Evolutionary conservation across 2,797 vertebrate species (phyloP), one percentile per base, ranked within the genome.

Genomic region (Avahi laniger): DNA sequence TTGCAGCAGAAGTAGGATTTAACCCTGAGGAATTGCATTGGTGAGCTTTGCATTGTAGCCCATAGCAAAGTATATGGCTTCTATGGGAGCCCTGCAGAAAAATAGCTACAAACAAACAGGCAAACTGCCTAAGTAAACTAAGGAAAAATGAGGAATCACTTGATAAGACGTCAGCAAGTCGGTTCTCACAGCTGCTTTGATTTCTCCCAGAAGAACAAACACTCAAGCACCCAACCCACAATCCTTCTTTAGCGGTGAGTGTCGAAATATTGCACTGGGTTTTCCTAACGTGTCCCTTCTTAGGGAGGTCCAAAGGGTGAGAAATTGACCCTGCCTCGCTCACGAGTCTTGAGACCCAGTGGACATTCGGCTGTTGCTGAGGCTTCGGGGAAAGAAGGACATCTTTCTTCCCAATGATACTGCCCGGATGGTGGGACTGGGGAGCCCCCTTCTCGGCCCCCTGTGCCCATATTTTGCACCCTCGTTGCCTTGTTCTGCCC

Each of bases 131-230:
- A 35, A 72, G 69, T 50, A 24, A 69, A 52, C 73, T 63, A 14
- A 65, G 61, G 88, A 35, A 79, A 92, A 73, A 41, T 5, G 79
- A 76, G 76, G 82, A 67, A 12, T 87, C 75, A 0, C 73, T 76
- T 10, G 41, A 76, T 57, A 65, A 79, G 80, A 22, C 10, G 0
- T 57, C 59, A 79, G 79, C 50, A 61, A 83, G 41, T 48, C 35
- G 8, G 48, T 83, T 83, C 89, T 73, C 86, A 54, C 38, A 70
- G 52, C 65, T 30, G 59, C 41, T 57, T 54, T 59, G 80, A 14
- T 90, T 93, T 93, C 80, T 94, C 82, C 89, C 86, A 80, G 46
- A 73, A 96, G 84, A 96, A 38, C 94, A 97, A 97, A 96, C 90
- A 94, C 92, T 95, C 69, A 5, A 85, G 72, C 26, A 76, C 93